Conservation (phyloP, 1,140 invertebrate genomes). For the Schmidtea mediterranea region DNA sequence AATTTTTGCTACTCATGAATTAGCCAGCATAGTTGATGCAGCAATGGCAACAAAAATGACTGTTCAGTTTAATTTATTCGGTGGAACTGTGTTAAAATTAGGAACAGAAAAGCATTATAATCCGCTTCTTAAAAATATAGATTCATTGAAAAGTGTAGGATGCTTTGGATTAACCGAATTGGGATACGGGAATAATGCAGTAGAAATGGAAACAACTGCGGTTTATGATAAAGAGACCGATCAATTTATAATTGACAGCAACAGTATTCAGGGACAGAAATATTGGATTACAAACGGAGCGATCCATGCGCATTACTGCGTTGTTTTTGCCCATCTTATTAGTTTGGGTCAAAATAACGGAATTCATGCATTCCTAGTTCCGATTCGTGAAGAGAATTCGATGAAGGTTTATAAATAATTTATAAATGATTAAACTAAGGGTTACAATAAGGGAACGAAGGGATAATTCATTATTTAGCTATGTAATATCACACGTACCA, state of each 20-base stretch:
- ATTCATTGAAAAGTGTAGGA: slow-evolving; percentile 19
- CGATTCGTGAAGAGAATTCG: slow-evolving; percentile 14
- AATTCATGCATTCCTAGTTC: slow-evolving; percentile 18
- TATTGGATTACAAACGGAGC: slow-evolving; percentile 26
- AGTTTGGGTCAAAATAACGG: slow-evolving; percentile 15
- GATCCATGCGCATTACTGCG: slow-evolving; percentile 19
- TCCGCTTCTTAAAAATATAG: slow-evolving; percentile 16
- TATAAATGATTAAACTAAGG: too few relatives aligned
- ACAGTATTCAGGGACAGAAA: slow-evolving; percentile 17
- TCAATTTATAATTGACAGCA: slow-evolving; percentile 20
- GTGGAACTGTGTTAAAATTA: slow-evolving; percentile 21
- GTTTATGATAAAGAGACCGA: slow-evolving; percentile 14
- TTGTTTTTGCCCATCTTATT: slow-evolving; percentile 19
- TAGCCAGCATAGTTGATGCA: slow-evolving; percentile 19
- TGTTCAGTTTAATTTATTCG: slow-evolving; percentile 25
- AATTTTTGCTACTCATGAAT: slow-evolving; percentile 22
- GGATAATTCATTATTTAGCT: too few relatives aligned
- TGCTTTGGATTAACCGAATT: slow-evolving; percentile 23
- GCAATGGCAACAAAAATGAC: slow-evolving; percentile 25
- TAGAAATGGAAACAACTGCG: slow-evolving; percentile 25
- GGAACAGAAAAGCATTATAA: slow-evolving; percentile 19
- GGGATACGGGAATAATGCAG: slow-evolving; percentile 24
- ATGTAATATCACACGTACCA: too few relatives aligned
- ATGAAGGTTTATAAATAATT: neutral
- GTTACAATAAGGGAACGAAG: too few relatives aligned